Evolutionary conservation across 2,888 invertebrate species (phyloP).

Genomic region (Mythimna vitellina): DNA sequence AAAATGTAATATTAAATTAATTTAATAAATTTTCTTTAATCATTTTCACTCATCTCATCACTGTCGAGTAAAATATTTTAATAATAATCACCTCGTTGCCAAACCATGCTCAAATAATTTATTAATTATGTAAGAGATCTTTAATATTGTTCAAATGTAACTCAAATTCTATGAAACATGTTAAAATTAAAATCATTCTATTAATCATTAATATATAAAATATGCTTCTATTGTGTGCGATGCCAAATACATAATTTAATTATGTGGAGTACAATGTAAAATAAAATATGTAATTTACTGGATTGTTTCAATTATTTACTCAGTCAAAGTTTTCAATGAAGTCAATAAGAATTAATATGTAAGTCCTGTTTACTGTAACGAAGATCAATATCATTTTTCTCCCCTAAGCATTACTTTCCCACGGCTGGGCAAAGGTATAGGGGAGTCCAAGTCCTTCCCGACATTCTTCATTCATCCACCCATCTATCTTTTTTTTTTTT

Average conservation of each 20-base stretch:
- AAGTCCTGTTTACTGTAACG: too few relatives aligned
- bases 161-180: slow-evolving; percentile 53
- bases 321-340: background rate
- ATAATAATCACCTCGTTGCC: slow-evolving; percentile 38
- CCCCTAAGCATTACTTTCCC: too few relatives aligned
- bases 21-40: background rate
- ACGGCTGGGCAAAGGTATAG: too few relatives aligned
- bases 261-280: slow-evolving; percentile 43
- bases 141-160: slow-evolving; percentile 44
- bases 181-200: slow-evolving; percentile 37
- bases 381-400: too few relatives aligned
- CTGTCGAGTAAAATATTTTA: slow-evolving; percentile 7
- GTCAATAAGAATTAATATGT: too few relatives aligned
- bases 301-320: slow-evolving; percentile 22
- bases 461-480: too few relatives aligned
- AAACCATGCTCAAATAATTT: slow-evolving; percentile 52
- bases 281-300: slow-evolving; percentile 15
- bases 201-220: background rate
- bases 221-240: slow-evolving; percentile 51
- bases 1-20: background rate
- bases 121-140: slow-evolving; percentile 41
- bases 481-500: too few relatives aligned
- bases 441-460: too few relatives aligned
- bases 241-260: slow-evolving; percentile 56
- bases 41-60: slow-evolving; percentile 1